Evolutionary conservation across 1,140 invertebrate species (phyloP).

Genomic region (Hermetia illucens): DNA sequence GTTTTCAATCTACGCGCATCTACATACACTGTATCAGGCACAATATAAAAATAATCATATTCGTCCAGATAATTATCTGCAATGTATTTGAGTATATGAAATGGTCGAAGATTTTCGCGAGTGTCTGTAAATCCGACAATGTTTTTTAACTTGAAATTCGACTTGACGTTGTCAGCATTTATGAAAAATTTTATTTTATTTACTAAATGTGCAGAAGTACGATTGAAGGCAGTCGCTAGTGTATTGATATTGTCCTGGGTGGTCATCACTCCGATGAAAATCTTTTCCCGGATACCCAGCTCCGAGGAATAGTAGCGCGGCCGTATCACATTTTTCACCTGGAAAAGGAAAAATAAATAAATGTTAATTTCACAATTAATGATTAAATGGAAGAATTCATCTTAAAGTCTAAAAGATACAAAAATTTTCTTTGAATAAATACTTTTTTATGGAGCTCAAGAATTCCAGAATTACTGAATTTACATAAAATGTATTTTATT

Average conservation of each 20-base stretch:
- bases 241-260: constrained; percentile 52
- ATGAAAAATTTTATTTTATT: constrained; percentile 67
- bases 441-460: too few relatives aligned
- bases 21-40: constrained; percentile 67
- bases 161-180: constrained; percentile 44
- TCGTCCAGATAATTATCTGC: constrained; percentile 75
- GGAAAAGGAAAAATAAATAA: background rate
- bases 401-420: too few relatives aligned
- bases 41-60: constrained; percentile 82
- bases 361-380: too few relatives aligned
- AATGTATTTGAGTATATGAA: constrained; percentile 79
- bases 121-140: constrained; percentile 71
- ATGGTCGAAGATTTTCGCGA: constrained; percentile 54
- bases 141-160: constrained; percentile 54
- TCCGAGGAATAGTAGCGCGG: constrained; percentile 88
- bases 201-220: constrained; percentile 61
- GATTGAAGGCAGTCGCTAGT: constrained; percentile 61
- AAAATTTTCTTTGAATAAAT: too few relatives aligned
- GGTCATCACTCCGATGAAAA: constrained; percentile 74
- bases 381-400: too few relatives aligned
- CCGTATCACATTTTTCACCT: constrained; percentile 42
- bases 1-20: constrained; percentile 54
- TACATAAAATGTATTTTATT: too few relatives aligned
- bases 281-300: constrained; percentile 74
- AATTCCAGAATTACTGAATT: too few relatives aligned